Percentiles rank a stretch among this genome's conserved stretches.
phyloP scores from a whole-genome alignment of 92 coral and sea anemone genomes.

The Heliopora coerulea region DNA sequence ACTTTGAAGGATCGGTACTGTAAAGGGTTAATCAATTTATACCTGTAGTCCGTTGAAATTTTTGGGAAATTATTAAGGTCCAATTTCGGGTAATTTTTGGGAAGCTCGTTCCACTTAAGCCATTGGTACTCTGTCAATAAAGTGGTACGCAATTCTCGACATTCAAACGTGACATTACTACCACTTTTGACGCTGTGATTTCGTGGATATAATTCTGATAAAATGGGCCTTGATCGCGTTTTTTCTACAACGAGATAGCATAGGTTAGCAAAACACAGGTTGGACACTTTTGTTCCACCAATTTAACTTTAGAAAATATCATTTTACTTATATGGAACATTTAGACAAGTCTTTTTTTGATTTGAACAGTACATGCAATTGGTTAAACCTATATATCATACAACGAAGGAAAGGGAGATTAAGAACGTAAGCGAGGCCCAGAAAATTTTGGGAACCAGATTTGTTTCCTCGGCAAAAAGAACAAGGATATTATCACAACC shows the following conservation, averaged over 20 bases:
- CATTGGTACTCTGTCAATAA: conserved; percentile 57
- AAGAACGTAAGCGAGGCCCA: no score
- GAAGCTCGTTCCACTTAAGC: conserved; percentile 55
- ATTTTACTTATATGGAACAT: no score
- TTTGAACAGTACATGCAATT: no score
- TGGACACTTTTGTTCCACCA: no score
- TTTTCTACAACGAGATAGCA: conserved; percentile 26
- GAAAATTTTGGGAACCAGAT: no score
- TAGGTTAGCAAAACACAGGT: neutral
- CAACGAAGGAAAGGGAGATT: no score
- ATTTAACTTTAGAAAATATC: no score
- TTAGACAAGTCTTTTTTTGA: no score
- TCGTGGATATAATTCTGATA: conserved; percentile 33
- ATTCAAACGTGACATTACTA: conserved; percentile 44
- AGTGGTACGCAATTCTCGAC: conserved; percentile 44
- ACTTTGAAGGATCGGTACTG: conserved; percentile 8
- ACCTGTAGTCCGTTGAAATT: neutral
- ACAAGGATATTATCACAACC: no score
- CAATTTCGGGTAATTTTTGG: conserved; percentile 26
- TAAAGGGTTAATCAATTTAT: conserved; percentile 31
- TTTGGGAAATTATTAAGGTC: neutral
- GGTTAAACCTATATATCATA: no score
- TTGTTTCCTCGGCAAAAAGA: no score
- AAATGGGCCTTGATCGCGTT: conserved; percentile 40
- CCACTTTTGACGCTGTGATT: conserved; percentile 54